Conservation (phyloP, 2,797 vertebrate genomes). For the Centroberyx gerrardi region DNA sequence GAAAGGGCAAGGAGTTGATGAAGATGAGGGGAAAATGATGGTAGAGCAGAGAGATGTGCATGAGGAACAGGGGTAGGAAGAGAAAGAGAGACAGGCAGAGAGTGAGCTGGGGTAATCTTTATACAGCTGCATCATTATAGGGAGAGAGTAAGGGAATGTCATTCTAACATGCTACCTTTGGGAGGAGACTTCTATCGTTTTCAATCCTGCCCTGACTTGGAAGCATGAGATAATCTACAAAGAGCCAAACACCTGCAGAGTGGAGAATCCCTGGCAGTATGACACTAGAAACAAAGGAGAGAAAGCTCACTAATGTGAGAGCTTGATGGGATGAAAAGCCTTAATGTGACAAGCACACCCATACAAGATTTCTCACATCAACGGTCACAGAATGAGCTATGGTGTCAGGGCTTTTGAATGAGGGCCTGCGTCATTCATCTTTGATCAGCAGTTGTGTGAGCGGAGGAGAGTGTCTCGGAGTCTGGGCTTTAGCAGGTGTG, state of each 20-base stretch:
- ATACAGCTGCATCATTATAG: conserved; percentile 81
- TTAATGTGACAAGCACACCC: conserved; percentile 60
- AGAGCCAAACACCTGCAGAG: conserved; percentile 62
- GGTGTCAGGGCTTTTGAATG: conserved; percentile 18
- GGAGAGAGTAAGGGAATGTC: conserved; percentile 61
- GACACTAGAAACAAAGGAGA: conserved; percentile 47
- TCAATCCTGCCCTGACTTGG: conserved; percentile 6
- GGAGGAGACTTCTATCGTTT: conserved; percentile 37
- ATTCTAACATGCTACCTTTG: conserved; percentile 40
- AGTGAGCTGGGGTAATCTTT: conserved; percentile 82
- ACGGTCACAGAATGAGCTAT: conserved; percentile 44
- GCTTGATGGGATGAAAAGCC: conserved; percentile 65
- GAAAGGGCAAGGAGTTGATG: conserved; percentile 84
- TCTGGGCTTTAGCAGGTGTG: conserved; percentile 54
- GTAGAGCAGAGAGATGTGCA: conserved; percentile 79
- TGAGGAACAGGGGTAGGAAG: conserved; percentile 74
- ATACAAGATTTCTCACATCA: conserved; percentile 61
- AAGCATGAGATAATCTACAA: conserved; percentile 44
- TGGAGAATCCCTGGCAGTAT: conserved; percentile 32
- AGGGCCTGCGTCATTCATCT: conserved; percentile 44
- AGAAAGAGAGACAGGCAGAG: conserved; percentile 81
- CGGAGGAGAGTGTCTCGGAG: conserved; percentile 20
- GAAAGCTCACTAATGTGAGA: conserved; percentile 61
- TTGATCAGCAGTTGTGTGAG: not conserved
- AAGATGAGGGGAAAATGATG: conserved; percentile 84